These are phyloP conservation scores for Anoplius nigerrimus DNA, from an alignment of 2,888 invertebrate species.

Conservation along the genomic window DNA sequence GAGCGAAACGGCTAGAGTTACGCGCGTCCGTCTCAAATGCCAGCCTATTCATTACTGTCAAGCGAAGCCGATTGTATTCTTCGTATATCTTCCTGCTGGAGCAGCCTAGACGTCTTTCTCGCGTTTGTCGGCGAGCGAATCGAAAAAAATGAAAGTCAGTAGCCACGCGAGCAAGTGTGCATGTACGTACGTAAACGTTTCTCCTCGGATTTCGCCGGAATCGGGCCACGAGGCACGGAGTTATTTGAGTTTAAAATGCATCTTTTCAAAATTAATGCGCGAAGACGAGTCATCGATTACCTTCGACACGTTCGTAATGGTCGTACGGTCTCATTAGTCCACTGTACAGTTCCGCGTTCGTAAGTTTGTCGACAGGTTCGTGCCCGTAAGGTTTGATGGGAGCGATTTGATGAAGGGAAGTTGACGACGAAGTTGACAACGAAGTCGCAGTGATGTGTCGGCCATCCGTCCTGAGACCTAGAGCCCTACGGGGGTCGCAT, in stretches of 20 bases:
- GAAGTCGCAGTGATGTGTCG: too few species aligned
- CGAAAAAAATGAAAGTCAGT: constrained; percentile 37
- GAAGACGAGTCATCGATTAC: too few species aligned
- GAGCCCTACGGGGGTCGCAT: too few species aligned
- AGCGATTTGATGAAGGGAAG: too few species aligned
- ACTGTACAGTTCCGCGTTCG: too few species aligned
- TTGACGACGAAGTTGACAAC: too few species aligned
- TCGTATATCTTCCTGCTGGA: too few species aligned
- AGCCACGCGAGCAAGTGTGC: neutral
- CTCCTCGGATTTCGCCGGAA: constrained; percentile 47
- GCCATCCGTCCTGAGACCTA: too few species aligned
- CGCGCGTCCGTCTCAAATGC: constrained; percentile 14
- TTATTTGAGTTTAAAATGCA: constrained; percentile 35
- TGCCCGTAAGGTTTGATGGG: too few species aligned
- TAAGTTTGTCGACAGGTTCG: too few species aligned
- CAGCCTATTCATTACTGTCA: constrained; percentile 27
- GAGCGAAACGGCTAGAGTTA: constrained; percentile 34
- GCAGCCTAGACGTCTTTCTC: neutral
- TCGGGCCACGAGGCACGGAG: constrained; percentile 36
- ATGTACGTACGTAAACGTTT: constrained; percentile 27
- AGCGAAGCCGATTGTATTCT: constrained; percentile 20
- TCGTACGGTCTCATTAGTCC: too few species aligned
- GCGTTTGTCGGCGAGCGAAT: constrained; percentile 15
- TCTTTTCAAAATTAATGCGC: constrained; percentile 1
- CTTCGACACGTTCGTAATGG: too few species aligned